Evolutionary conservation across 2,888 invertebrate genomes (phyloP).

Genomic region (Trimorus sp.): DNA sequence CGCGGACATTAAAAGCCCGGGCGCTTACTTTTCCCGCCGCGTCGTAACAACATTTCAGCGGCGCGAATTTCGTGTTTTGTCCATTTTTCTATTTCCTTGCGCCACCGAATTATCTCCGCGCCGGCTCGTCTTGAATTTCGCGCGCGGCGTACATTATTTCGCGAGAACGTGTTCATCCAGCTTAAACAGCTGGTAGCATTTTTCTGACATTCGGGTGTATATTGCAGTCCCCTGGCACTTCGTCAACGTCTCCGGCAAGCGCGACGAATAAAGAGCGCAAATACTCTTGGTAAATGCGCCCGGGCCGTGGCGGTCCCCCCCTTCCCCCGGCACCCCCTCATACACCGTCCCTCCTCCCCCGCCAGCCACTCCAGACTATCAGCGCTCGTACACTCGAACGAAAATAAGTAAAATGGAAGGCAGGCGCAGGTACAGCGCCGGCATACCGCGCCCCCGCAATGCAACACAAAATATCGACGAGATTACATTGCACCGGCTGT

Average conservation of each 20-base stretch:
- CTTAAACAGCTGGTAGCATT: conserved; percentile 65
- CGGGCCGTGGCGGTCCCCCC: conserved; percentile 22
- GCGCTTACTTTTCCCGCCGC: conserved; percentile 29
- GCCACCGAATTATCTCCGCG: conserved; percentile 58
- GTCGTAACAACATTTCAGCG: conserved; percentile 41
- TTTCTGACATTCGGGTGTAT: conserved; percentile 68
- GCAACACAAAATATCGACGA: conserved; percentile 80
- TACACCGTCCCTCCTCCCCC: conserved; percentile 11
- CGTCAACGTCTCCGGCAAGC: conserved; percentile 70
- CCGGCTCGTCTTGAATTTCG: conserved; percentile 55
- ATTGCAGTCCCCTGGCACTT: conserved; percentile 69
- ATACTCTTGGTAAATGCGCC: conserved; percentile 74
- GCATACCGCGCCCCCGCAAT: conserved; percentile 51
- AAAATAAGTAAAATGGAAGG: conserved; percentile 79
- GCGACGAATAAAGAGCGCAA: conserved; percentile 73
- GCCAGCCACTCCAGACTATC: conserved; percentile 61
- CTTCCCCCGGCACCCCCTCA: background rate
- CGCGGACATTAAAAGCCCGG: conserved; percentile 5
- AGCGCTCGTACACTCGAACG: conserved; percentile 61
- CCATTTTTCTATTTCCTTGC: conserved; percentile 58
- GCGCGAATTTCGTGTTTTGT: conserved; percentile 31
- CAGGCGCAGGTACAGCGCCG: conserved; percentile 65
- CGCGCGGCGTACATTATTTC: conserved; percentile 61
- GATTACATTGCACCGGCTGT: conserved; percentile 78
- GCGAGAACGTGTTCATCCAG: conserved; percentile 64